Evolutionary conservation across 2,888 invertebrate species (phyloP), one percentile per base, ranked within the genome.

Genomic region (Galerucella pusilla): DNA sequence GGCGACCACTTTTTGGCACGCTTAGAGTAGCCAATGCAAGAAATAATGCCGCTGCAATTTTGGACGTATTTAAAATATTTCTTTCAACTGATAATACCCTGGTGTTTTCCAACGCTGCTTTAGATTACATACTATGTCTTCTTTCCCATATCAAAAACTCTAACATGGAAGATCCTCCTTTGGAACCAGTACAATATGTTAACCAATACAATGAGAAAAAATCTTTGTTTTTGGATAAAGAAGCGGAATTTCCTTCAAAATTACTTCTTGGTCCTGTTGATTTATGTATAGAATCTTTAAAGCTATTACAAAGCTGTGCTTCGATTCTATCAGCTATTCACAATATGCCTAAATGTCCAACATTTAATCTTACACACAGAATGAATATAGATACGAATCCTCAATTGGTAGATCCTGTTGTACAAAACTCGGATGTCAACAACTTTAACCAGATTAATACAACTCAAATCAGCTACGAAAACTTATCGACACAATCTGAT

Each of bases 1-100:
- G 98, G 98, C 90, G 98, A 71, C 97, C 98, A 0, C 88, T 99
- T 1, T 99, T 99, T 85, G 97, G 97, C 12, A 97, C 98, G 0
- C 88, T 99, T 61, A 91, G 97, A 25, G 96, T 97, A 63, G 97
- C 97, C 0, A 94, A 93, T 82, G 90, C 91, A 82, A 86, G 89
- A 76, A 91, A 88, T 82, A 94, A 93, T 80, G 92, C 93, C 28
- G 90, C 92, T 0, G 93, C 94, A 0, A 92, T 96, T 75, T 88
- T 95, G 71, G 98, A 98, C 87, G 97, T 98, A 69, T 98, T 99
- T 85, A 93, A 95, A 85, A 96, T 97, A 35, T 99, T 98, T 86
- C 91, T 98, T 2, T 94, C 94, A 80, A 97, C 97, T 16, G 97
- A 98, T 84, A 97, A 98, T 84, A 94, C 97, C 16, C 88, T 96